Evolutionary conservation across 2,797 vertebrate genomes (phyloP), one percentile per base, ranked within the genome.

Genomic region (Lepidocolaptes lacrymiger): DNA sequence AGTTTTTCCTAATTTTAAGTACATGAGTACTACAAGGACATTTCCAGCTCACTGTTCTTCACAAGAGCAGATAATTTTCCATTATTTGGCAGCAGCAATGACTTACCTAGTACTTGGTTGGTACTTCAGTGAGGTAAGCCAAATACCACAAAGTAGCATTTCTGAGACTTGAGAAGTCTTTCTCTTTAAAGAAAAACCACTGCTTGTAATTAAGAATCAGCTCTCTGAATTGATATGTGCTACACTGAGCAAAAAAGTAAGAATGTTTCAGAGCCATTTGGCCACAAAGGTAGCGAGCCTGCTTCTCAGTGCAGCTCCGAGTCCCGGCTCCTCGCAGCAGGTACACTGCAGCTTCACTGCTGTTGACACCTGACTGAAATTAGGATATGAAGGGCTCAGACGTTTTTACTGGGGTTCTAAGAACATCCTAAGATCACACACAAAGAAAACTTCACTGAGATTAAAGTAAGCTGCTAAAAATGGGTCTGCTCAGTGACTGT

Each of bases 281-380:
- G 37, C 26, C 7, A 13, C 0, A 2, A 36, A 71, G 16, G 23
- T 7, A 68, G 15, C 0, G 0, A 77, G 26, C 4, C 26, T 48
- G 28, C 39, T 32, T 19, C 41, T 43, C 24, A 24, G 1, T 0
- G 9, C 62, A 62, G 34, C 17, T 32, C 19, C 0, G 1, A 21
- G 34, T 10, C 7, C 0, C 0, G 10, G 9, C 54, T 68, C 73
- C 34, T 54, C 6, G 16, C 10, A 26, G 44, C 8, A 71, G 37
- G n/a, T 19, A 46, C 1, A 0, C 28, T 20, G 37, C 41, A 49
- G 43, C 54, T 86, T 55, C 66, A 49, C 3, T 18, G 58, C 58
- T 80, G 34, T 3, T 49, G 62, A 41, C 46, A 74, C 30, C 22
- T 64, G 46, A 58, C 51, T 22, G 32, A 84, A 55, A 61, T 46